Evolutionary conservation across 2,113 vertebrate species (phyloP).

Genomic region (Manacus vitellinus): DNA sequence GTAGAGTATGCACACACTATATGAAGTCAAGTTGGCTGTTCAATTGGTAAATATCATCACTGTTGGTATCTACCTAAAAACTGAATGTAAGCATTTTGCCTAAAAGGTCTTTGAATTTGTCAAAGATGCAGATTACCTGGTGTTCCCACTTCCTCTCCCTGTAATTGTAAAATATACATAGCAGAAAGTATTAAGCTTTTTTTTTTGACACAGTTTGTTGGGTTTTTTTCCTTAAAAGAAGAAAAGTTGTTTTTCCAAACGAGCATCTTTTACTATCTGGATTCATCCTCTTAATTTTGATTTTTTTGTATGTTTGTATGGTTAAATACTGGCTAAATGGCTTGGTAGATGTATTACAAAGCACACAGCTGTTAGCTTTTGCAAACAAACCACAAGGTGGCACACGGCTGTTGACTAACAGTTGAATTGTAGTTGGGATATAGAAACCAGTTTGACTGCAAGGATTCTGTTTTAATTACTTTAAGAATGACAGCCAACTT

Average conservation of each 20-base stretch:
- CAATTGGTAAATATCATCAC: not conserved
- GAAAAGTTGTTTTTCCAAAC: not conserved
- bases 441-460: not conserved
- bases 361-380: not conserved
- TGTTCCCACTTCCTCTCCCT: not conserved
- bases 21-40: conserved; percentile 40
- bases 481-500: conserved; percentile 34
- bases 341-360: not conserved
- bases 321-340: not conserved
- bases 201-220: not conserved
- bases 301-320: not conserved
- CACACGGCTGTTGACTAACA: not conserved
- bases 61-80: not conserved
- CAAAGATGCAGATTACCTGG: not conserved
- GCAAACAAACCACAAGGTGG: conserved; percentile 16
- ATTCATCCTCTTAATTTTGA: not conserved
- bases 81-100: conserved; percentile 5
- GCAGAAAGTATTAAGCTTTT: not conserved
- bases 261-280: not conserved
- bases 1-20: not conserved
- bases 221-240: not conserved
- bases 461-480: not conserved
- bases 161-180: not conserved
- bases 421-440: not conserved
- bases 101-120: not conserved